Percentiles rank a stretch among this genome's conserved stretches.
phyloP scores from a whole-genome alignment of 2,888 invertebrate species.

The Rhopalosiphum nymphaeae region DNA sequence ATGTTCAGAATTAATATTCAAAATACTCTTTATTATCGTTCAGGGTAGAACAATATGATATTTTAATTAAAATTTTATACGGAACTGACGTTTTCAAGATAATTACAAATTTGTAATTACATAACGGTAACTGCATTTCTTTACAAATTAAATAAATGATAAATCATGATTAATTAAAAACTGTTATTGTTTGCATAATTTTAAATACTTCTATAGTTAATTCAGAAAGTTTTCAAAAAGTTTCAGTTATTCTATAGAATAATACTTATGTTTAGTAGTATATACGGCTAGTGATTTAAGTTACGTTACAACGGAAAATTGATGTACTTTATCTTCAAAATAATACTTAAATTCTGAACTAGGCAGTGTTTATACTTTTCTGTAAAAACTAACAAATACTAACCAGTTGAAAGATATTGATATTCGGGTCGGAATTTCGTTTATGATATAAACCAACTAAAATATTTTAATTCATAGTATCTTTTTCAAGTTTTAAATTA shows the following conservation, averaged over 20 bases:
- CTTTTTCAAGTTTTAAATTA: neutral
- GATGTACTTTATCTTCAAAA: neutral
- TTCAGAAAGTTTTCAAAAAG: neutral
- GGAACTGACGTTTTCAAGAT: neutral
- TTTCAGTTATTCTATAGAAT: neutral
- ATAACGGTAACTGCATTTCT: neutral
- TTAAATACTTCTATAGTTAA: neutral
- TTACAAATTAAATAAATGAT: neutral
- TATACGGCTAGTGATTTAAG: neutral
- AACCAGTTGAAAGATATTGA: neutral
- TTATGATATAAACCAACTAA: neutral
- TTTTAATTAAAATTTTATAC: neutral
- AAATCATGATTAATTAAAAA: neutral
- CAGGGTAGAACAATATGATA: neutral
- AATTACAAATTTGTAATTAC: neutral
- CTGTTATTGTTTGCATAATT: neutral
- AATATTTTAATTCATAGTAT: neutral
- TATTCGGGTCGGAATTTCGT: neutral
- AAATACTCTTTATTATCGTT: neutral
- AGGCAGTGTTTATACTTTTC: neutral
- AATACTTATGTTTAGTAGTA: neutral
- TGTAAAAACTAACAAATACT: neutral
- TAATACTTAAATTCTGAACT: neutral
- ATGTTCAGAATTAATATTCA: neutral
- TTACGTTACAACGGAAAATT: neutral